A percentile compares a stretch with the other conserved stretches of the same genome.
Evolutionary conservation across 2,888 invertebrate species (phyloP).

Genomic region (Xestia ashworthii): DNA sequence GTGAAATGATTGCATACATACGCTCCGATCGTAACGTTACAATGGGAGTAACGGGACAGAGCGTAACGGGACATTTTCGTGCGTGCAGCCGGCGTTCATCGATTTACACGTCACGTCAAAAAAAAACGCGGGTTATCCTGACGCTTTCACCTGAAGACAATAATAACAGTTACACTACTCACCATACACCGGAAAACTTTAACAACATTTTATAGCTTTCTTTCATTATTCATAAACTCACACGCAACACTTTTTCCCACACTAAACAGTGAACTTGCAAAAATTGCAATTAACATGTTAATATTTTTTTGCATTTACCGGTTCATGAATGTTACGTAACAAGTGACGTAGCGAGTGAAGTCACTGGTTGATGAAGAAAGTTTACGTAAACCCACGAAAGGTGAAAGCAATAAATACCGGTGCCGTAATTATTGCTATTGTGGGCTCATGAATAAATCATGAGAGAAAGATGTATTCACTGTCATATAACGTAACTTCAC

Average conservation of each 20-base stretch:
- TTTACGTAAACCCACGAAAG: slow-evolving; percentile 79
- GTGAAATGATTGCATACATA: too few relatives aligned
- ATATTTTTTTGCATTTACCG: slow-evolving; percentile 39
- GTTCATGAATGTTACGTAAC: slow-evolving; percentile 67
- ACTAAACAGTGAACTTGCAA: slow-evolving; percentile 61
- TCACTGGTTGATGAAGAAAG: slow-evolving; percentile 80
- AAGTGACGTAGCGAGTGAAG: slow-evolving; percentile 70
- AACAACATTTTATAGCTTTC: neutral
- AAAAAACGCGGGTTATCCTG: too few relatives aligned
- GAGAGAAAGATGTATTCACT: slow-evolving; percentile 80
- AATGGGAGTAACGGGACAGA: too few relatives aligned
- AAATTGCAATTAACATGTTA: slow-evolving; percentile 32
- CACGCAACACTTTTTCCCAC: slow-evolving; percentile 22
- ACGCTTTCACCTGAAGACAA: neutral
- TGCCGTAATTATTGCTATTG: slow-evolving; percentile 84
- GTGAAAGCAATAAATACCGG: slow-evolving; percentile 83
- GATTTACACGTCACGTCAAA: too few relatives aligned
- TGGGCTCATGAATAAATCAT: slow-evolving; percentile 82
- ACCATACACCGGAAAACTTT: neutral
- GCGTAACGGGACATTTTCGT: too few relatives aligned
- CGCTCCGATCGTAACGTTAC: too few relatives aligned
- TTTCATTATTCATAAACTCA: slow-evolving; percentile 14
- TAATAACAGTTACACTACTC: neutral
- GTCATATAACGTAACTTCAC: slow-evolving; percentile 76
- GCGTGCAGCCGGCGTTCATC: too few relatives aligned